Evolutionary conservation across 2,797 vertebrate genomes (phyloP), one percentile per base, ranked within the genome.

Genomic region (Gambelia wislizenii): DNA sequence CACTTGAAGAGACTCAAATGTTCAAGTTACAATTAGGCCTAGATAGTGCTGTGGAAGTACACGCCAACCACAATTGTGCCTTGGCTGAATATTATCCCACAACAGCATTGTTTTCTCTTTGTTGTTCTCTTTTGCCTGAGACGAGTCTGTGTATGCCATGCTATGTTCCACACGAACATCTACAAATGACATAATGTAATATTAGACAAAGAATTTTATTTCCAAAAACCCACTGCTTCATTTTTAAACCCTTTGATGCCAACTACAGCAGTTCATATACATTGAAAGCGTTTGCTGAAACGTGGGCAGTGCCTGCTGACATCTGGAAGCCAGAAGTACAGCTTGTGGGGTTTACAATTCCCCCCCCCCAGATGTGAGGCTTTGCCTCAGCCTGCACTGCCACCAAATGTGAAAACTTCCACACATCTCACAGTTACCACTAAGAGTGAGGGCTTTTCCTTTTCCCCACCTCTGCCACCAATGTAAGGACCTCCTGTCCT

Each of bases 1-100:
- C 97, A 98, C 90, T 94, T 99, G 54, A 98, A 98, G 98, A 98
- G 99, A 94, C 76, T n/a, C 42, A 64, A 52, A 44, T 27, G 56
- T 67, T 67, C 27, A 74, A 78, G 61, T 64, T 30, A 52, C 14
- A 42, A n/a, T 20, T 16, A 4, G 25, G 44, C 80, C 61, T 81
- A 67, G 12, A 27, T 47, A 33, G 64, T 30, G 52, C 25, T 18
- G 2, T n/a, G 39, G 36, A 61, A 42, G 12, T 74, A 18, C 25
- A 14, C 36, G 4, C 30, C 33, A 78, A 44, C 36, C 81, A 81
- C 20, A 79, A 33, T 56, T 69, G 44, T 30, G 14, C 6, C 22
- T 49, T 36, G 18, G 75, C 4, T 47, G 13, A 36, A 18, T 54
- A 10, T 69, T 87, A 54, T 16, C 25, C 42, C 61, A n/a, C 16